phyloP scores from a whole-genome alignment of 2,888 invertebrate species.

The Caenorhabditis japonica region DNA sequence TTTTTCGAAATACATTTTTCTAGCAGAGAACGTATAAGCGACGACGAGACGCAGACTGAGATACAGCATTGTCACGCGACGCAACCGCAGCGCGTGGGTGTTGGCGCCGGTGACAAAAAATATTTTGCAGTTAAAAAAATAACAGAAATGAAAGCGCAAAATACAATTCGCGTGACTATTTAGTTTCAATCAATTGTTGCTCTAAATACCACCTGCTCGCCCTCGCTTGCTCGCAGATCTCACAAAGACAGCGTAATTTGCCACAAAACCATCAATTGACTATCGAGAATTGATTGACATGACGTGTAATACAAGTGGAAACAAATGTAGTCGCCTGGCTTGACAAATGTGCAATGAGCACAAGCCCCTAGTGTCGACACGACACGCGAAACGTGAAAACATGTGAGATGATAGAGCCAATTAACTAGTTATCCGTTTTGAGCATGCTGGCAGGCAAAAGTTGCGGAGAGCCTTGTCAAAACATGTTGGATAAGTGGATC shows the following conservation, averaged over 20 bases:
- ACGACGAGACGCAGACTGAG: too few species aligned
- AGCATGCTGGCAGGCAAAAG: constrained; percentile 10
- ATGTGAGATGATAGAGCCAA: constrained; percentile 26
- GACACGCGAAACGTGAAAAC: too few species aligned
- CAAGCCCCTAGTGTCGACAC: background rate
- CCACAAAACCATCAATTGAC: constrained; percentile 49
- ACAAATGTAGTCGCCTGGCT: constrained; percentile 24
- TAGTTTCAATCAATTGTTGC: background rate
- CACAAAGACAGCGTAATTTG: constrained; percentile 41
- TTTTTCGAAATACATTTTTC: too few species aligned
- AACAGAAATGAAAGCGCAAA: background rate
- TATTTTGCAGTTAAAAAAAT: too few species aligned
- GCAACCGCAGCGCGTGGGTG: too few species aligned
- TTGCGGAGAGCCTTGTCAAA: constrained; percentile 11
- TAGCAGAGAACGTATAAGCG: too few species aligned
- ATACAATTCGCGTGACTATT: background rate
- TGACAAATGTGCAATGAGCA: constrained; percentile 25
- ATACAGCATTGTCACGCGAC: too few species aligned
- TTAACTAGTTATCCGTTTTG: constrained; percentile 11
- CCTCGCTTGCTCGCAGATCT: background rate
- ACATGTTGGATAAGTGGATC: constrained; percentile 36
- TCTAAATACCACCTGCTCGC: constrained; percentile 5
- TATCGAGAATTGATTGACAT: constrained; percentile 34
- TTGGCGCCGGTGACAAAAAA: too few species aligned
- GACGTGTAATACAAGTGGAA: constrained; percentile 16